Base-by-base conservation (phyloP, 2,888 invertebrate species). In the Dicycla oo region DNA sequence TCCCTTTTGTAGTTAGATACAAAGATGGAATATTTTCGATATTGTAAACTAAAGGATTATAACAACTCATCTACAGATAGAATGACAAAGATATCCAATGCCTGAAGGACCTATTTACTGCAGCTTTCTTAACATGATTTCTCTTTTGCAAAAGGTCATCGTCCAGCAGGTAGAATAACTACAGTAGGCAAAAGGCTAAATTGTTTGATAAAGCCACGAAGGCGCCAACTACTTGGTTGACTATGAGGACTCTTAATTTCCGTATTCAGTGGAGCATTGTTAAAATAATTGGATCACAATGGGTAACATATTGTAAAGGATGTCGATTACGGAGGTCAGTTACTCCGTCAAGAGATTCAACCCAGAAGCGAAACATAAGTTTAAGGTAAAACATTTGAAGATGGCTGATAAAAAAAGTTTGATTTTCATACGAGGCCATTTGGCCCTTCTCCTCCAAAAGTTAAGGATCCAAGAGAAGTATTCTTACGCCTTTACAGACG, bases 221-320 rank as follows among this genome's bases (percentile, higher is more conserved):
- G 51, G n/a, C 51, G 34, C 47, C 15, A 43, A 49, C 7, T 43
- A 26, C 40, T 56, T 26, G 10, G 34, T 56, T 26, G 10, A 43
- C 54, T 45, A 23, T 15, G 15, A 60, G 34, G 23, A n/a, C 3
- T 20, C 26, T 20, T n/a, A 26, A 45, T 40, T 47, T 68, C 43
- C 20, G 18, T 56, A 15, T 30, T 63, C 23, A 30, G n/a, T 15
- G 40, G 1, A 40, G 51, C 51, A 63, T 72, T 73, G 51, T 58
- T 53, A 34, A n/a, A 47, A 63, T 60, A 54, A 75, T 79, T 49
- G 80, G 23, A 78, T 30, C 51, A 75, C 80, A 75, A 64, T 64
- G 18, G 43, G 54, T 60, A 34, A 47, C 40, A 49, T 64, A 49
- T 60, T 49, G 60, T 43, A 56, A 49, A 75, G 54, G 71, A 64